Percentiles rank a stretch among this genome's conserved stretches.
These are phyloP conservation scores for Sesia bembeciformis DNA, from an alignment of 2,888 invertebrate genomes.

Conservation along the genomic window DNA sequence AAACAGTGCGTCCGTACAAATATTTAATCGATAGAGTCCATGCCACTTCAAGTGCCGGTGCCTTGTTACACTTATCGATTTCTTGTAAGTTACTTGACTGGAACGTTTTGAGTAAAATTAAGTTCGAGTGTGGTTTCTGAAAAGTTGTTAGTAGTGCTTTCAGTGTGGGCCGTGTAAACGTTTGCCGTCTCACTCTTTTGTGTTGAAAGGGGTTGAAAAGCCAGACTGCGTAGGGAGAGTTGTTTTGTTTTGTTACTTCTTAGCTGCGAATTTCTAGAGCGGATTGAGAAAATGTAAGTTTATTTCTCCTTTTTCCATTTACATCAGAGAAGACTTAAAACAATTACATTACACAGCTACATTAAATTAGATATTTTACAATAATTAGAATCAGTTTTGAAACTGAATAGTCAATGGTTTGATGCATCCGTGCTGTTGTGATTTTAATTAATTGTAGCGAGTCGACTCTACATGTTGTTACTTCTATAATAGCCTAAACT, in stretches of 20 bases:
- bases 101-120: slow-evolving; percentile 27
- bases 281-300: slow-evolving; percentile 57
- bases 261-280: slow-evolving; percentile 42
- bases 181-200: slow-evolving; percentile 48
- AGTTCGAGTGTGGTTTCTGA: slow-evolving; percentile 42
- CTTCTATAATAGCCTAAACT: too few relatives aligned
- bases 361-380: too few relatives aligned
- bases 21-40: slow-evolving; percentile 18
- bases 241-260: slow-evolving; percentile 61
- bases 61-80: slow-evolving; percentile 26
- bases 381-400: too few relatives aligned
- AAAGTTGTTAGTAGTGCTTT: slow-evolving; percentile 64
- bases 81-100: slow-evolving; percentile 22
- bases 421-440: too few relatives aligned
- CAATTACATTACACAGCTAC: too few relatives aligned
- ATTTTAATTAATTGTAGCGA: too few relatives aligned
- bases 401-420: too few relatives aligned
- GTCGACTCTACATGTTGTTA: too few relatives aligned
- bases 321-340: too few relatives aligned
- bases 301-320: background rate
- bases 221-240: slow-evolving; percentile 39
- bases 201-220: slow-evolving; percentile 60
- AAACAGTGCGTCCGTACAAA: slow-evolving; percentile 34
- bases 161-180: slow-evolving; percentile 58
- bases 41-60: slow-evolving; percentile 24